Evolutionary conservation across 2,113 vertebrate species (phyloP), one percentile per base, ranked within the genome.

Genomic region (Cheilinus undulatus): DNA sequence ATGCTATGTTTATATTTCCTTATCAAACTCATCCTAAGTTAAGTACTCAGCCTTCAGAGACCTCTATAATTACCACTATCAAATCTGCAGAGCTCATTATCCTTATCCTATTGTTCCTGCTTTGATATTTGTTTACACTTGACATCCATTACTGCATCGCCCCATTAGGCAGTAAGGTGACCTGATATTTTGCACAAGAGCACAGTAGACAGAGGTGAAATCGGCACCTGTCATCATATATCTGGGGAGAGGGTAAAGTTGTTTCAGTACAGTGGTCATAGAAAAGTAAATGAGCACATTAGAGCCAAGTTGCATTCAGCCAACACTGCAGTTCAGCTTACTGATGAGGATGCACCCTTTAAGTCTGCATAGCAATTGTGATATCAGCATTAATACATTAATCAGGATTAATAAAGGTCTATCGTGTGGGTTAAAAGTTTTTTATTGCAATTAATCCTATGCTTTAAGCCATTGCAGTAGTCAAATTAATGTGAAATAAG

Each of bases 101-200:
- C 52, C 13, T 67, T 40, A 45, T 42, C 38, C 9, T 53, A 23
- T 69, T 32, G 19, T 56, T 57, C 22, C 42, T 24, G 36, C 48
- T 77, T 72, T 63, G 62, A 40, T 23, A 67, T 66, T 40, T 67
- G 24, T 60, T 68, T 63, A 17, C 57, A 50, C 15, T 28, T 56
- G 40, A 38, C 63, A 40, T 53, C 13, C 45, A 42, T 60, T 72
- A 34, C 42, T 59, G 24, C 42, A 19, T 46, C 5, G 20, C 42
- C 36, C 58, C 36, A 64, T 52, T 49, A 48, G 36, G 50, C 60
- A 61, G 54, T 27, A 24, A 49, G 52, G 68, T 51, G 22, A 78
- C 46, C 17, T 27, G 20, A 28, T 68, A 38, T 52, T 70, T 40
- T 43, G 56, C 32, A 34, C 32, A 40, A 46, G 17, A 52, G 19